Percentiles rank a stretch among this genome's conserved stretches.
Evolutionary conservation across 2,113 vertebrate genomes (phyloP).

Genomic region (Salvelinus namaycush): DNA sequence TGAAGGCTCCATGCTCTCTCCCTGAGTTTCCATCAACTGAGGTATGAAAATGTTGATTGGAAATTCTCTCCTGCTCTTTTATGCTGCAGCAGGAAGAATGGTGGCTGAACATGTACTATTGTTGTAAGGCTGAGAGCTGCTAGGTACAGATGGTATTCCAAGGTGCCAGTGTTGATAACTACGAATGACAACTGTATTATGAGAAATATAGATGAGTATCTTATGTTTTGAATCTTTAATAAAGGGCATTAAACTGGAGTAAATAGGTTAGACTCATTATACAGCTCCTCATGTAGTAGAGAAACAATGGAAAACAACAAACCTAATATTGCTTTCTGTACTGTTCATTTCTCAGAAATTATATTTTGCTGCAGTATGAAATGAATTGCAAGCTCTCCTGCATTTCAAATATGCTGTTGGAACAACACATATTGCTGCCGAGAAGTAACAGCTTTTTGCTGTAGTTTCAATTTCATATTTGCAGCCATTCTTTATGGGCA

Average conservation of each 20-base stretch:
- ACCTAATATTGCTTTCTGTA: neutral
- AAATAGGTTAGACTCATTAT: conserved; percentile 1
- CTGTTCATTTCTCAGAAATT: conserved; percentile 18
- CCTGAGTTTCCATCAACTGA: neutral
- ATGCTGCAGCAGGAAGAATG: neutral
- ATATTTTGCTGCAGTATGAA: conserved; percentile 4
- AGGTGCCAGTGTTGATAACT: conserved; percentile 60
- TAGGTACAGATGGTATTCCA: conserved; percentile 29
- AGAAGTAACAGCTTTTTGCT: conserved; percentile 53
- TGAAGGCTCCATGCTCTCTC: too few relatives aligned
- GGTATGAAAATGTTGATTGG: neutral
- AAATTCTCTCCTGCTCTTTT: neutral
- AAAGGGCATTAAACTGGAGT: conserved; percentile 53
- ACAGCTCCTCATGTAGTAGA: neutral
- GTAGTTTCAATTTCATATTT: conserved; percentile 59
- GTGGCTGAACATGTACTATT: neutral
- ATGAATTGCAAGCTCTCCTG: conserved; percentile 47
- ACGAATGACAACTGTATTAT: conserved; percentile 54
- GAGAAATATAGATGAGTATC: conserved; percentile 64
- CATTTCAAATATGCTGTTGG: conserved; percentile 60
- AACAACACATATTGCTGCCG: conserved; percentile 35
- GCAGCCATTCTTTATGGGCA: conserved; percentile 59
- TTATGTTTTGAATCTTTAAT: conserved; percentile 60
- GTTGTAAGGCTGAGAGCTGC: conserved; percentile 1
- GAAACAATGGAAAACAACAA: neutral